Evolutionary conservation across 2,113 vertebrate genomes (phyloP), one percentile per base, ranked within the genome.

Genomic region (Hippocampus comes): DNA sequence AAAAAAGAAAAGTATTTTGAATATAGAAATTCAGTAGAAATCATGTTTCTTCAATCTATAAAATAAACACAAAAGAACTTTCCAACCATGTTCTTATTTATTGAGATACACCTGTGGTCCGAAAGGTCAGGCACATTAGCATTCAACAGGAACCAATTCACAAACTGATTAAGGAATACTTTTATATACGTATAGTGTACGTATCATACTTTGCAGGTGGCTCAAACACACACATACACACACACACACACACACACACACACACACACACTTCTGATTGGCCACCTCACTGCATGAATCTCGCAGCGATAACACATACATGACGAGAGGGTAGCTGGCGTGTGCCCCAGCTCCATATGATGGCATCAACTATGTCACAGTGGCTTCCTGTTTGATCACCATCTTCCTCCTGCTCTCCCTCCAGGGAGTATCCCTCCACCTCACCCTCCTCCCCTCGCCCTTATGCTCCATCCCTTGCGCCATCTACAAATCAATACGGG

Each of bases 221-320:
- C 86, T 81, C 84, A 89, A 89, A 90, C 93, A 94, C 92, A 92
- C 87, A 88, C 88, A 86, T 27, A 89, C 46, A 48, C 46, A 48
- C 46, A 46, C 43, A 55, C 7, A 90, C 93, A 94, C 92, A 92
- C 87, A 88, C 87, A 86, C 51, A 89, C 49, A 51, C 49, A 51
- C 17, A 14, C 4, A 25, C 92, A 92, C 91, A 92, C 86, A 88
- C 87, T 81, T 92, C 85, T 85, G 91, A 95, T 94, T 89, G 92
- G 95, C 94, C 80, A 87, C 90, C 60, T 83, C 75, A 74, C 74
- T 77, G 90, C 87, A 86, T 82, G 91, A 71, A 89, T 84, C 89
- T 81, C 74, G 80, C 78, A 81, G 88, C 90, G 82, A 85, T 87
- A 85, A 30, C 57, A 59, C 57, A 59, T 27, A 15, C 23, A 30